Evolutionary conservation across 2,113 vertebrate genomes (phyloP).

Genomic region (Dendrocopos noguchii): DNA sequence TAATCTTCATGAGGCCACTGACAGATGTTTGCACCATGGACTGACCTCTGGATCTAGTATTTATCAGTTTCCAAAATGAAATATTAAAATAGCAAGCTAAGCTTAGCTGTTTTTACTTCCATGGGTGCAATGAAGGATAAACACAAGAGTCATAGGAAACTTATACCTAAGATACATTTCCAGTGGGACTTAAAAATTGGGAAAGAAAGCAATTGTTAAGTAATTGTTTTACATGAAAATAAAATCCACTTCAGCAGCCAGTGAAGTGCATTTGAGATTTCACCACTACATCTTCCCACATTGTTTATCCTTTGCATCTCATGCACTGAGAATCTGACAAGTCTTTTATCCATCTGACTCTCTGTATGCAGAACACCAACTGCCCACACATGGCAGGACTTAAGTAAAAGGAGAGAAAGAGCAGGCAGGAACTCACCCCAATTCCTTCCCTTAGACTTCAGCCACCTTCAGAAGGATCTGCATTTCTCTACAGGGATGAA

Average conservation of each 20-base stretch:
- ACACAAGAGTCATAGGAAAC: not conserved
- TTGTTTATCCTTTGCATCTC: constrained; percentile 38
- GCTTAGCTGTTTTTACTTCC: not conserved
- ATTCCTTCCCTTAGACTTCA: not conserved
- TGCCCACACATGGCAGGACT: not conserved
- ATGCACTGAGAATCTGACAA: not conserved
- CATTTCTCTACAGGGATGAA: not conserved
- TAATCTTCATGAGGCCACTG: not conserved
- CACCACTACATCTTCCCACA: constrained; percentile 11
- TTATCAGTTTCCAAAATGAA: not conserved
- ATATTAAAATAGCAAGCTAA: not conserved
- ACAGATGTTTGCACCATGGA: not conserved
- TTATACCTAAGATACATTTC: not conserved
- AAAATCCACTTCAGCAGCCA: constrained; percentile 8
- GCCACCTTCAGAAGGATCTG: not conserved
- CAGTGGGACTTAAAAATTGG: not conserved
- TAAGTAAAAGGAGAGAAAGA: not conserved
- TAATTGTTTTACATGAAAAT: not conserved
- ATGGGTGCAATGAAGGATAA: not conserved
- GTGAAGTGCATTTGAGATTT: constrained; percentile 1
- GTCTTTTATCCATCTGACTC: not conserved
- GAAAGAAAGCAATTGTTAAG: not conserved
- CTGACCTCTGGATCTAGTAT: not conserved
- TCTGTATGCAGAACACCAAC: not conserved
- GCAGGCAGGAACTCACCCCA: not conserved